Base-by-base conservation (phyloP, 2,888 invertebrate species). In the Stenoptilia bipunctidactyla region DNA sequence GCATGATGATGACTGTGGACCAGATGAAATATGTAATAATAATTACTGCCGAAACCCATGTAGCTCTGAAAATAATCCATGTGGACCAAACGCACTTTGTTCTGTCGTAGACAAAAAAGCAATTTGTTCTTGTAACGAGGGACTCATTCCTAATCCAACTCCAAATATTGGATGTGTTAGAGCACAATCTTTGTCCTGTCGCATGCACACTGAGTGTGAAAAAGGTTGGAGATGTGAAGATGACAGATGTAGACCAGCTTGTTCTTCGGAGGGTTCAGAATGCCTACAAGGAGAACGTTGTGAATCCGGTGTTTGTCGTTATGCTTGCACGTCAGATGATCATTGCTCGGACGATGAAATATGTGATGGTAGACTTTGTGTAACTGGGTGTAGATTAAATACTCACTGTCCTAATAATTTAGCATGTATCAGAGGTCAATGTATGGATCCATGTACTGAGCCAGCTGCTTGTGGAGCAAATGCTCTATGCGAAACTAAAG, bases 281-380 rank as follows among this genome's bases (percentile, higher is more conserved):
- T 96, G 95, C 51, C 76, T 95, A 49, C 90, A 90, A 59, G 95
- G 94, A 49, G 96, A 96, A 74, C 86, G 91, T 40, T 94, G 93
- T 52, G 72, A 76, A 52, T 62, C 82, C 51, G 93, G 94, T 39
- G 88, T 93, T 2, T 96, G 96, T 59, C 92, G 92, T 50, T 92
- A 93, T 1, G 85, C 94, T 1, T 96, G 95, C 56, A 88, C 93
- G 38, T 87, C 89, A 39, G 94, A 95, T 59, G 91, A 92, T 49
- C 95, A 96, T 58, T 96, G 96, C 54, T 88, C 92, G 38, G 92
- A 90, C 51, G 94, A 92, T 27, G 95, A 96, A 75, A 89, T 96
- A 39, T 96, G 96, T 56, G 90, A 93, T 59, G 91, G 92, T 15
- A 82, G 94, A 15, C 87, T 90, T 42, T 96, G 96, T 61, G 74